Percentiles rank a stretch among this genome's conserved stretches.
Evolutionary conservation across 2,797 vertebrate genomes (phyloP).

Genomic region (Nothura maculosa): DNA sequence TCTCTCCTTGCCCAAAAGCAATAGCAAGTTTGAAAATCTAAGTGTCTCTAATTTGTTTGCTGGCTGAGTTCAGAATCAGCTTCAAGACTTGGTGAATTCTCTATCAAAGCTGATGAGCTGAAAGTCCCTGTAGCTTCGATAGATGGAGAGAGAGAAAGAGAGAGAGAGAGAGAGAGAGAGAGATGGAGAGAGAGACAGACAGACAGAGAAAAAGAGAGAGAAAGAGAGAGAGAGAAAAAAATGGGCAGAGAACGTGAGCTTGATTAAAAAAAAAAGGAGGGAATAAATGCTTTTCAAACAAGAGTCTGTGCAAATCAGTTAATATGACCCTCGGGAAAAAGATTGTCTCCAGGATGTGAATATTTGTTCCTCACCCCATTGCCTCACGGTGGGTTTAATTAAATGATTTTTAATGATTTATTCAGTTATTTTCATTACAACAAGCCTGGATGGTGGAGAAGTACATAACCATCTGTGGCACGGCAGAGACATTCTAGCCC

Average conservation of each 20-base stretch:
- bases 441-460: background rate
- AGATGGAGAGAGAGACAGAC: no score
- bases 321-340: slow-evolving; percentile 21
- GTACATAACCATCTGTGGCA: background rate
- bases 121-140: slow-evolving; percentile 36
- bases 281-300: background rate
- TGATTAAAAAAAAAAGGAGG: slow-evolving; percentile 43
- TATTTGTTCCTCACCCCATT: background rate
- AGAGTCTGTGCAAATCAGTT: background rate
- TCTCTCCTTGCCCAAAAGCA: slow-evolving; percentile 67
- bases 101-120: slow-evolving; percentile 66
- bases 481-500: background rate
- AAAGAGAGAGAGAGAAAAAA: background rate
- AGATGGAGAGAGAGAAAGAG: background rate
- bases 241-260: background rate
- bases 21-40: slow-evolving; percentile 42
- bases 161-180: background rate
- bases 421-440: slow-evolving; percentile 12
- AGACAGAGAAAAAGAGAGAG: no score
- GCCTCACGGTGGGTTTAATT: background rate
- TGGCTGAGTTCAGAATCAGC: slow-evolving; percentile 56
- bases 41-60: slow-evolving; percentile 76
- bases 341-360: background rate
- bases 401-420: slow-evolving; percentile 26
- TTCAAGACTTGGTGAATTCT: slow-evolving; percentile 50